Evolutionary conservation across 37 sponge, comb jelly and placozoan genomes (phyloP).

Genomic region (Amphimedon queenslandica): DNA sequence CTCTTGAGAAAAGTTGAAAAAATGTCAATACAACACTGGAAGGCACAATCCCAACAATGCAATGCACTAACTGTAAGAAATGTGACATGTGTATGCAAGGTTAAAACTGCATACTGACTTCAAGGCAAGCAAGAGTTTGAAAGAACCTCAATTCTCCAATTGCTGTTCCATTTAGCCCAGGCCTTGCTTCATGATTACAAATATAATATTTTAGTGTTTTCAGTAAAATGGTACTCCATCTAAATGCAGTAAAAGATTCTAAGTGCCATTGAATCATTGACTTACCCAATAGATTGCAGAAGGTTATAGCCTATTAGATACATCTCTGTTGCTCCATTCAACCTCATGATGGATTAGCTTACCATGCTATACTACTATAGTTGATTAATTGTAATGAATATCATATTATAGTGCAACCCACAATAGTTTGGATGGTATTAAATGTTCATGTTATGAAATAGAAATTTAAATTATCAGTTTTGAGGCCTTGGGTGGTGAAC

Average conservation of each 20-base stretch:
- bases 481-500: too few species aligned
- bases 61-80: neutral
- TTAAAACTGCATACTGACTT: constrained; percentile 26
- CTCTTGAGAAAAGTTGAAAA: constrained; percentile 77
- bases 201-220: constrained; percentile 11
- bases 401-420: too few species aligned
- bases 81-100: neutral
- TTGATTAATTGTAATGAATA: too few species aligned
- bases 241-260: constrained; percentile 2
- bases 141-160: constrained; percentile 30
- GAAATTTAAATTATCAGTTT: too few species aligned
- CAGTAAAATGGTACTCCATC: constrained; percentile 29
- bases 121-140: constrained; percentile 73
- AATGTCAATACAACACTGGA: constrained; percentile 60
- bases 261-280: neutral
- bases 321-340: too few species aligned
- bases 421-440: too few species aligned
- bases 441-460: too few species aligned
- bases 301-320: neutral
- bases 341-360: too few species aligned
- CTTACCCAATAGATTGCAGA: neutral
- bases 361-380: too few species aligned
- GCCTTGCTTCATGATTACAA: constrained; percentile 22
- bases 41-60: constrained; percentile 48
- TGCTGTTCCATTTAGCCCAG: constrained; percentile 37